These are phyloP conservation scores for Macaca fascicularis DNA, from an alignment of 2,113 vertebrate genomes.

Conservation along the genomic window DNA sequence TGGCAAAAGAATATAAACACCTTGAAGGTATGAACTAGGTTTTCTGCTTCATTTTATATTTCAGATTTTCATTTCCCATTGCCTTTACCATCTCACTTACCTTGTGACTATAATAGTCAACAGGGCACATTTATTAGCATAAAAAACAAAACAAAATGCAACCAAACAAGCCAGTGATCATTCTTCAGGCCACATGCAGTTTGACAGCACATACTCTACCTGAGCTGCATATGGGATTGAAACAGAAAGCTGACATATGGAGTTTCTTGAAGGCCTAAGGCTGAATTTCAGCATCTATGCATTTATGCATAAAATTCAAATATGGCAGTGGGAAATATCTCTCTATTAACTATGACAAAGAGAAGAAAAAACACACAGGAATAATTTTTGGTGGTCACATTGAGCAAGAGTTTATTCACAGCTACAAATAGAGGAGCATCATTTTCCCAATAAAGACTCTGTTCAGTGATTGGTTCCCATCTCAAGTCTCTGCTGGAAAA, in stretches of 20 bases:
- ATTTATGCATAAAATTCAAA: conserved; percentile 77
- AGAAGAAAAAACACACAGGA: neutral
- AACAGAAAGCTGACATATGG: conserved; percentile 71
- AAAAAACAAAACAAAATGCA: conserved; percentile 29
- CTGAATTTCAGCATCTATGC: conserved; percentile 74
- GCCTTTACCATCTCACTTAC: conserved; percentile 11
- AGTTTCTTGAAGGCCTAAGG: conserved; percentile 61
- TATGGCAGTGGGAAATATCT: conserved; percentile 44
- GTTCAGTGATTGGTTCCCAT: conserved; percentile 5
- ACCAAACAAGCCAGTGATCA: neutral
- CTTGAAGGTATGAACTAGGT: neutral
- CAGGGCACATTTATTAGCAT: conserved; percentile 10
- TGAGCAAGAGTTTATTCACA: conserved; percentile 31
- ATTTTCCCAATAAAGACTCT: conserved; percentile 21
- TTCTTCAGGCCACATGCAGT: conserved; percentile 45
- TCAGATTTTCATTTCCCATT: neutral
- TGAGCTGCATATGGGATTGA: conserved; percentile 29
- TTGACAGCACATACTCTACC: conserved; percentile 65
- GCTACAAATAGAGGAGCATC: neutral
- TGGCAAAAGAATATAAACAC: neutral
- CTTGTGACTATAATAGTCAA: neutral
- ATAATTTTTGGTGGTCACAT: neutral
- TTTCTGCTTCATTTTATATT: conserved; percentile 3
- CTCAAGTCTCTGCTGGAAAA: conserved; percentile 59
- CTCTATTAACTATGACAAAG: conserved; percentile 3